phyloP scores from a whole-genome alignment of 2,888 invertebrate genomes.

The Drosophila flavopinicola region DNA sequence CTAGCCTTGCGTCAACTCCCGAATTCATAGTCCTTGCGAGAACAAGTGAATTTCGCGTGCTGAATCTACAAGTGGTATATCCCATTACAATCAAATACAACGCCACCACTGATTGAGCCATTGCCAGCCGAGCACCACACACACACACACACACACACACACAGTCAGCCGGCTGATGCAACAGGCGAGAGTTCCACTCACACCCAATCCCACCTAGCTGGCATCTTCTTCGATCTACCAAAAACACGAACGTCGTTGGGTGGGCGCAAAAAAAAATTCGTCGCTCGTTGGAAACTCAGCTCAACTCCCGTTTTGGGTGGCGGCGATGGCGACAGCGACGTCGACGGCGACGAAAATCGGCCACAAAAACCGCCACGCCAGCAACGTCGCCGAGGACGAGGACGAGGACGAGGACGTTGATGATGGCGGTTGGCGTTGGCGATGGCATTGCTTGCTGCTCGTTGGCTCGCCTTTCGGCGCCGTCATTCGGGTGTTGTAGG shows the following conservation, averaged over 20 bases:
- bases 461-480: slow-evolving; percentile 70
- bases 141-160: neutral
- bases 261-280: slow-evolving; percentile 58
- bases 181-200: slow-evolving; percentile 52
- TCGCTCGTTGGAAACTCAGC: slow-evolving; percentile 66
- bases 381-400: slow-evolving; percentile 19
- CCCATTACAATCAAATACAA: slow-evolving; percentile 74
- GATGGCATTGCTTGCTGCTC: slow-evolving; percentile 63
- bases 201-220: slow-evolving; percentile 17
- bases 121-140: slow-evolving; percentile 39
- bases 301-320: slow-evolving; percentile 40
- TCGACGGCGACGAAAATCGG: slow-evolving; percentile 76
- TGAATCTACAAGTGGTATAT: slow-evolving; percentile 74
- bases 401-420: slow-evolving; percentile 27
- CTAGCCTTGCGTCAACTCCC: neutral
- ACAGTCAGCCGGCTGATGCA: slow-evolving; percentile 50
- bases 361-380: slow-evolving; percentile 71
- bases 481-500: slow-evolving; percentile 53
- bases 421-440: slow-evolving; percentile 33
- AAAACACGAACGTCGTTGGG: slow-evolving; percentile 51
- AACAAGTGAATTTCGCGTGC: slow-evolving; percentile 19
- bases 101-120: slow-evolving; percentile 79
- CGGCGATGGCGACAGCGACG: slow-evolving; percentile 11
- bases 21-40: slow-evolving; percentile 10
- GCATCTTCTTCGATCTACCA: slow-evolving; percentile 73